Base-by-base conservation (phyloP, 2,797 vertebrate genomes). In the Phrynocephalus forsythii region DNA sequence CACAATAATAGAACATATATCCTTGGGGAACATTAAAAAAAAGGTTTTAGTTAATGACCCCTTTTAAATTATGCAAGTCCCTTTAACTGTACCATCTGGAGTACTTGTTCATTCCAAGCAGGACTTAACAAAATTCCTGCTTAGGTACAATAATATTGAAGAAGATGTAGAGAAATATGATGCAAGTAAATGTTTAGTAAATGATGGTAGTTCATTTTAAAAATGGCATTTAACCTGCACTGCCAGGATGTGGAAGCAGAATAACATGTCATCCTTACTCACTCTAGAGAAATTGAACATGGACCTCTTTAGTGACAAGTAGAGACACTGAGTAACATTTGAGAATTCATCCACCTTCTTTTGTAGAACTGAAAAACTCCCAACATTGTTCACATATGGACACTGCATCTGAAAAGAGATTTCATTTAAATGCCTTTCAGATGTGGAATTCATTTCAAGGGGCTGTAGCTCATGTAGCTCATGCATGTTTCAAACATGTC, bases 41-140 rank as follows among this genome's bases (percentile, higher is more conserved):
- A 92, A 95, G 95, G 95, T 95, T 96, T 96, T 94, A 86, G 92
- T 96, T 94, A 97, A 96, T 97, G 96, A 95, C 96, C 95, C 89
- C 94, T 95, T 93, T 95, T 97, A 97, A 97, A 97, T 97, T 97
- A 97, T 97, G 94, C 94, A 97, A 95, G 94, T 95, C 94, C 93
- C 95, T 96, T 96, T 97, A 97, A 97, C 96, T 1, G 0, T 94
- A 93, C 96, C 96, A 97, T 97, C 96, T 97, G 96, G 96, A 96
- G 91, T 91, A 88, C 91, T 96, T 95, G 84, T 78, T 52, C 91
- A 90, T 92, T 95, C 90, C 94, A 91, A 81, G 88, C 94, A 94
- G 94, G 94, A 95, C 80, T 87, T 89, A 85, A 83, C 93, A 94
- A 89, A 92, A 91, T 92, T 92, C 77, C 87, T 94, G 85, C 92